Conservation (phyloP, 2,888 invertebrate species). For the Rhodophaea formosa region DNA sequence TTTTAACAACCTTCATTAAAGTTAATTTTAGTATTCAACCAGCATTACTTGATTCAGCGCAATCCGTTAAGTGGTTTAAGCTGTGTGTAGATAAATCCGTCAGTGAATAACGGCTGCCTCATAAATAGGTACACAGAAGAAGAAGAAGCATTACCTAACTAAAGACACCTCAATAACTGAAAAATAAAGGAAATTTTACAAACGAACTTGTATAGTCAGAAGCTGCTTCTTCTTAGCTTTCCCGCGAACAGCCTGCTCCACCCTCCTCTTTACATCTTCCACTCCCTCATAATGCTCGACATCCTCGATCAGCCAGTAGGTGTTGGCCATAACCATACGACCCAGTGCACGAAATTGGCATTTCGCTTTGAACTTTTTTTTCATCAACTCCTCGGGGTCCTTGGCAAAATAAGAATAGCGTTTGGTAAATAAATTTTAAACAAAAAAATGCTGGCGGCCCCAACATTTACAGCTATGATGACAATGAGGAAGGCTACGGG, state of each 20-base stretch:
- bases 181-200: neutral
- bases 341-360: conserved; percentile 79
- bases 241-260: conserved; percentile 76
- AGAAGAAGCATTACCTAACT: neutral
- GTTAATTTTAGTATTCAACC: no score
- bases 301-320: conserved; percentile 79
- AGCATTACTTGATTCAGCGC: no score
- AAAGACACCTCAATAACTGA: neutral
- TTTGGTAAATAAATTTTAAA: no score
- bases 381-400: conserved; percentile 65
- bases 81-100: no score
- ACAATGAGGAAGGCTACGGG: no score
- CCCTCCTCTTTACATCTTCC: conserved; percentile 78
- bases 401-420: conserved; percentile 27
- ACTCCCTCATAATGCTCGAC: conserved; percentile 70
- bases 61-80: no score
- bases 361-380: conserved; percentile 68
- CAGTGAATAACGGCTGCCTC: no score
- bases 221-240: conserved; percentile 74
- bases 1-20: no score
- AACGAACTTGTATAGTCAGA: conserved; percentile 67
- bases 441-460: no score
- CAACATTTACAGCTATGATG: no score
- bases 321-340: conserved; percentile 79
- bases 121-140: no score